Evolutionary conservation across 2,888 invertebrate species (phyloP), one percentile per base, ranked within the genome.

Genomic region (Furcula furcula): DNA sequence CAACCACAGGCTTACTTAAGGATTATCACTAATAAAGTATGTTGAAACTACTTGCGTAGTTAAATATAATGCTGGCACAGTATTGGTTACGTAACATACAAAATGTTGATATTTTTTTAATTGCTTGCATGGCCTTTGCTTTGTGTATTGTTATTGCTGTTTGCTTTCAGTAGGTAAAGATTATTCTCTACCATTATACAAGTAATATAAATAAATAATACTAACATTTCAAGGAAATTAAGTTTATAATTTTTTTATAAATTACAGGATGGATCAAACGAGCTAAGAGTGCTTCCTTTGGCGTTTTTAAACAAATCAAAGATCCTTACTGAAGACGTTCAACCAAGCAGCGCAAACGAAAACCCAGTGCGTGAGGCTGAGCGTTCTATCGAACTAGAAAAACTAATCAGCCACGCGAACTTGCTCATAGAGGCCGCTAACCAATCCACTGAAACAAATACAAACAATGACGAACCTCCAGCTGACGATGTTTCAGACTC

Each of bases 1-100:
- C 80, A 81, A 28, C 83, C 86, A 0, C 76, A 80, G 29, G 78
- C 83, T 0, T 87, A 87, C 36, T 47, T 89, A 15, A 64, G 89
- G 33, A 68, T 85, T 23, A 75, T 79, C 20, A 74, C 76, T 3
- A 73, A 58, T 26, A 76, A 75, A 66, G 85, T 85, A 53, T 21
- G 41, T 40, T 16, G 9, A 4, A 1, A 2, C n/a, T n/a, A n/a
- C n/a, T n/a, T n/a, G n/a, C n/a, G n/a, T n/a, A n/a, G n/a, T n/a
- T n/a, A n/a, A n/a, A n/a, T n/a, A n/a, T n/a, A n/a, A n/a, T n/a
- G n/a, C n/a, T n/a, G n/a, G n/a, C n/a, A n/a, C n/a, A n/a, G n/a
- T n/a, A n/a, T n/a, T n/a, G n/a, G n/a, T n/a, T n/a, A n/a, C n/a
- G n/a, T n/a, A n/a, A n/a, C n/a, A n/a, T n/a, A n/a, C n/a, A n/a